A percentile compares a stretch with the other conserved stretches of the same genome.
Conservation (phyloP, 2,797 vertebrate genomes). For the Amphiprion clarkii region DNA sequence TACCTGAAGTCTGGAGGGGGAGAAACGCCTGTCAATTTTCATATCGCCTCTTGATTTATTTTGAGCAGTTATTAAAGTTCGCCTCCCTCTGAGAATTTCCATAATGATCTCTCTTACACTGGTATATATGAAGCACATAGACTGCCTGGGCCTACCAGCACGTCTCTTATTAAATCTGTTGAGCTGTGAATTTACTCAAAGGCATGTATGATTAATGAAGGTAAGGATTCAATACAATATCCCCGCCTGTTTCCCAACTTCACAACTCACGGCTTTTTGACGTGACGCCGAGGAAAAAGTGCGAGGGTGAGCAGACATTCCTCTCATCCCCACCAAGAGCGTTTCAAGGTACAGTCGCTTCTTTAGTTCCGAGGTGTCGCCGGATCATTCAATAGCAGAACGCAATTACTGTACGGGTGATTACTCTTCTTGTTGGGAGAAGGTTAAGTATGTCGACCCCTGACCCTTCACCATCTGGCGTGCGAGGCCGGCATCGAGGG, state of each 20-base stretch:
- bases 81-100: slow-evolving; percentile 75
- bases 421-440: slow-evolving; percentile 27
- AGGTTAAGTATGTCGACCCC: background rate
- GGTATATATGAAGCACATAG: slow-evolving; percentile 57
- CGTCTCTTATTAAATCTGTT: slow-evolving; percentile 79
- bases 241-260: slow-evolving; percentile 52
- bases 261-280: slow-evolving; percentile 27
- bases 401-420: slow-evolving; percentile 17
- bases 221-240: slow-evolving; percentile 68
- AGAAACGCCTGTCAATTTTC: slow-evolving; percentile 78
- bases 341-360: background rate
- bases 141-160: slow-evolving; percentile 55
- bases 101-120: slow-evolving; percentile 77
- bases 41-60: slow-evolving; percentile 80
- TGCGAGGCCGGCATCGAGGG: background rate
- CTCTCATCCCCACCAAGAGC: slow-evolving; percentile 22
- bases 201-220: slow-evolving; percentile 82
- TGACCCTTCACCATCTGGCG: slow-evolving; percentile 23
- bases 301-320: slow-evolving; percentile 16
- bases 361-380: slow-evolving; percentile 11
- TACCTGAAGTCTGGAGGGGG: slow-evolving; percentile 67
- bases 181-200: slow-evolving; percentile 79
- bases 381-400: slow-evolving; percentile 19
- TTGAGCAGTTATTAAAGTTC: slow-evolving; percentile 81
- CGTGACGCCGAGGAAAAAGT: background rate